Evolutionary conservation across 2,888 invertebrate genomes (phyloP), one percentile per base, ranked within the genome.

Genomic region (Sisyra terminalis): DNA sequence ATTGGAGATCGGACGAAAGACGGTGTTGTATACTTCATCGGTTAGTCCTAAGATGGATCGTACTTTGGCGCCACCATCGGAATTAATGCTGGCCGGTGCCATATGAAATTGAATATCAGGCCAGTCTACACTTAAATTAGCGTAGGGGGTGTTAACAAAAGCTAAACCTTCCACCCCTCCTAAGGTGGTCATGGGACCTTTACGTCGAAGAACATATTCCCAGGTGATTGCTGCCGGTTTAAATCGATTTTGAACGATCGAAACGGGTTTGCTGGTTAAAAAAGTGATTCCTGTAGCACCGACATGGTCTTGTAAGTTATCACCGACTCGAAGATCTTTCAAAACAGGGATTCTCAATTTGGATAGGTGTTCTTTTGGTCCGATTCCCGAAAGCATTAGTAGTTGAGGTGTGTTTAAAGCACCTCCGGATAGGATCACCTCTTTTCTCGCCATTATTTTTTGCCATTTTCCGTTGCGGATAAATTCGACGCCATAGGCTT

Each of bases 21-120:
- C 84, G 1, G 78, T 71, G 52, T 86, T 73, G 56, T 86, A 89
- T 0, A 88, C 59, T 42, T 78, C 75, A 45, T 88, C 87, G 31
- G 83, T 85, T 1, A 88, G 60, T 0, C 87, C 87, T 18, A 87
- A 60, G 17, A 86, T 80, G 64, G 86, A 75, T 57, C 75, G 65
- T 0, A 84, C 76, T 55, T 87, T 67, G 41, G 75, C 71, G 1
- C 82, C 81, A 43, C 75, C 78, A 54, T 87, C 87, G 0, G 86
- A 85, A 45, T 80, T 80, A 32, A 87, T 78, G 0, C 84, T 85
- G 1, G 90, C 87, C 1, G 90, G 89, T 2, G 89, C 88, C 80
- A 92, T 89, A 55, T 92, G 90, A 52, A 90, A 85, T 53, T 92
- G 88, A 37, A 92, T 78, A 52, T 92, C 90, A 0, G 90, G 90